Conservation (phyloP, 1,140 invertebrate species). For the Cotesia typhae region DNA sequence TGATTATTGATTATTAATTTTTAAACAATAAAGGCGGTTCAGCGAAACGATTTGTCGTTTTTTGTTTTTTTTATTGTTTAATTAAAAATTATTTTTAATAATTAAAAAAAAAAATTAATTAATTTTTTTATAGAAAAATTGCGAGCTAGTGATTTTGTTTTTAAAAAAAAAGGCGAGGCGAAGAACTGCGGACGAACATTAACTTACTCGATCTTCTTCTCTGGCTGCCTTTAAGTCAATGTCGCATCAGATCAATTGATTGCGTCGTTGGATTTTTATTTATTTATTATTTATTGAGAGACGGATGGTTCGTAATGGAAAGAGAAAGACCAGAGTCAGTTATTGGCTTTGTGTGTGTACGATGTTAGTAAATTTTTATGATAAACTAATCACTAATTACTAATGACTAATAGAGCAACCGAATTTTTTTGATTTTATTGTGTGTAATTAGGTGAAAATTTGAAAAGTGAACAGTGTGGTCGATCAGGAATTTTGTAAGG, state of each 20-base stretch:
- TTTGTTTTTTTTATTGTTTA: too few species aligned
- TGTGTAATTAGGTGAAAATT: too few species aligned
- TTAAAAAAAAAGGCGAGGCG: conserved; percentile 26
- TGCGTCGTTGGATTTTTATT: conserved; percentile 53
- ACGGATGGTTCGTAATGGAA: conserved; percentile 42
- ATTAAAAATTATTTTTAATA: too few species aligned
- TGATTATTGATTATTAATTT: too few species aligned
- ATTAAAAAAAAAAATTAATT: too few species aligned
- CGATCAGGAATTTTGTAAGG: too few species aligned
- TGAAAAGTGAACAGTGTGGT: too few species aligned
- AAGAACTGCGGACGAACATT: conserved; percentile 32
- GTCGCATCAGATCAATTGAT: conserved; percentile 58
- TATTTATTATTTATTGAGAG: conserved; percentile 37
- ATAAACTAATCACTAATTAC: too few species aligned
- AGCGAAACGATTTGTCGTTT: too few species aligned
- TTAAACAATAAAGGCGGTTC: too few species aligned
- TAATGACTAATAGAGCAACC: conserved; percentile 3
- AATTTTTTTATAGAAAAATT: conserved; percentile 14
- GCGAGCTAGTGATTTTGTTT: conserved; percentile 22
- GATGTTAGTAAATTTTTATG: conserved; percentile 6
- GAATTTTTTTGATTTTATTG: background rate
- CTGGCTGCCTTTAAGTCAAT: conserved; percentile 64
- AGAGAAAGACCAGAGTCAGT: conserved; percentile 59
- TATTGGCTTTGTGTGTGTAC: conserved; percentile 45
- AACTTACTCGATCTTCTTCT: conserved; percentile 67